These are phyloP conservation scores for Lethenteron reissneri DNA, from an alignment of 2,113 vertebrate genomes.

Conservation along the genomic window DNA sequence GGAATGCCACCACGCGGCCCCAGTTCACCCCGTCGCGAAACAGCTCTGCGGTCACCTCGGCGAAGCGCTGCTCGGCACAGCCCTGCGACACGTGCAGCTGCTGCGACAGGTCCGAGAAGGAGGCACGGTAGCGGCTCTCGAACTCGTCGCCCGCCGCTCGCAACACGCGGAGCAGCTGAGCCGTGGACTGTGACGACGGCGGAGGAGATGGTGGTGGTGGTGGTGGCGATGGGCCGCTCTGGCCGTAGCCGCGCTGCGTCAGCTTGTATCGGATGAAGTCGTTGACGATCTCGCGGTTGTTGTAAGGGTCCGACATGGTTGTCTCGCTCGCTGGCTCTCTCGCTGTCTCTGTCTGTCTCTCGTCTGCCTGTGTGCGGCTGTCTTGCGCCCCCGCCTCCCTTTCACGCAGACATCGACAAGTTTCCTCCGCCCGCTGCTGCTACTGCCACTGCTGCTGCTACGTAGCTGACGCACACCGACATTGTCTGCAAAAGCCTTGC, in stretches of 20 bases:
- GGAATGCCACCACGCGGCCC: slow-evolving; percentile 86
- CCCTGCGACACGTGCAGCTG: slow-evolving; percentile 87
- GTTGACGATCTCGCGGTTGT: not conserved
- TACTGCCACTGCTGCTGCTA: too few species aligned
- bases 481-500: too few species aligned
- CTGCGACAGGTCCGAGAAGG: slow-evolving; percentile 77
- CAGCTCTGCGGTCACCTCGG: slow-evolving; percentile 88
- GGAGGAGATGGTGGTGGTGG: too few species aligned
- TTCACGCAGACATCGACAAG: too few species aligned
- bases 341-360: too few species aligned
- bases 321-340: not conserved
- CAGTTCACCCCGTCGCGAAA: slow-evolving; percentile 94
- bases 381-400: too few species aligned
- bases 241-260: not conserved
- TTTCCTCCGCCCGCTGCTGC: too few species aligned
- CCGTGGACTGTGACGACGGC: too few species aligned
- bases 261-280: slow-evolving; percentile 2
- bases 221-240: too few species aligned
- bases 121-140: slow-evolving; percentile 60
- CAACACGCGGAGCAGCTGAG: slow-evolving; percentile 26
- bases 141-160: slow-evolving; percentile 76
- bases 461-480: too few species aligned
- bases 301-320: not conserved
- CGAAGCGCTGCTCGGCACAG: slow-evolving; percentile 84
- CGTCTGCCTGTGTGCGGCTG: too few species aligned